A percentile compares a stretch with the other conserved stretches of the same genome.
Evolutionary conservation across 2,888 invertebrate genomes (phyloP).

Genomic region (Pantelozetes paolii): DNA sequence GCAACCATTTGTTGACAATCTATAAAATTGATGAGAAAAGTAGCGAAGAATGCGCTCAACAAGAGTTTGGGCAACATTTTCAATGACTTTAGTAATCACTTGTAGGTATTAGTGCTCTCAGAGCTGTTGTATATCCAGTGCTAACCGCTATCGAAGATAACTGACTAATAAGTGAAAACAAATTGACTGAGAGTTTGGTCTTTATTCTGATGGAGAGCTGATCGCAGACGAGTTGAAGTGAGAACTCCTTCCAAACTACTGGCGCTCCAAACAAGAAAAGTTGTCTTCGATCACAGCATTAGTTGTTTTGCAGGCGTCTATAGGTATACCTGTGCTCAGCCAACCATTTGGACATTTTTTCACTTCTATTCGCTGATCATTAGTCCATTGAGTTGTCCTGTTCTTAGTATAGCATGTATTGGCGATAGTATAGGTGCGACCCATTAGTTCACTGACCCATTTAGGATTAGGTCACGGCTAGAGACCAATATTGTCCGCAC

Average conservation of each 20-base stretch:
- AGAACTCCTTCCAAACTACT: slow-evolving; percentile 14
- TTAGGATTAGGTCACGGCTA: slow-evolving; percentile 34
- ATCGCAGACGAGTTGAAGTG: slow-evolving; percentile 23
- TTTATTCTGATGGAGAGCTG: slow-evolving; percentile 27
- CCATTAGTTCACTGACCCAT: slow-evolving; percentile 41
- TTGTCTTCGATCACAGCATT: slow-evolving; percentile 14
- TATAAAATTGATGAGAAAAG: not conserved
- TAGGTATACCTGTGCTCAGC: slow-evolving; percentile 21
- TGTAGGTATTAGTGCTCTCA: no score
- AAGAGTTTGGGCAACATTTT: slow-evolving; percentile 25
- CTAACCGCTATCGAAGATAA: slow-evolving; percentile 23
- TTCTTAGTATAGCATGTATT: not conserved
- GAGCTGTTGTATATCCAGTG: not conserved
- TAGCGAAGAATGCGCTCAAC: not conserved
- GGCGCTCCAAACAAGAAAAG: not conserved
- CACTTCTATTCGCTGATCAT: slow-evolving; percentile 25
- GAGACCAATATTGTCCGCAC: slow-evolving; percentile 17
- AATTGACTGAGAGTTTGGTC: slow-evolving; percentile 9
- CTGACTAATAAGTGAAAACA: slow-evolving; percentile 30
- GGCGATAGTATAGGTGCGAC: slow-evolving; percentile 18
- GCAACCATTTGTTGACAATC: slow-evolving; percentile 13
- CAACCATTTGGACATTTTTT: slow-evolving; percentile 29
- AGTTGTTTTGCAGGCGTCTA: slow-evolving; percentile 28
- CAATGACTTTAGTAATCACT: not conserved
- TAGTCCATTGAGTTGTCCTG: slow-evolving; percentile 14